Evolutionary conservation across 2,113 vertebrate genomes (phyloP).

Genomic region (Eulemur rufifrons): DNA sequence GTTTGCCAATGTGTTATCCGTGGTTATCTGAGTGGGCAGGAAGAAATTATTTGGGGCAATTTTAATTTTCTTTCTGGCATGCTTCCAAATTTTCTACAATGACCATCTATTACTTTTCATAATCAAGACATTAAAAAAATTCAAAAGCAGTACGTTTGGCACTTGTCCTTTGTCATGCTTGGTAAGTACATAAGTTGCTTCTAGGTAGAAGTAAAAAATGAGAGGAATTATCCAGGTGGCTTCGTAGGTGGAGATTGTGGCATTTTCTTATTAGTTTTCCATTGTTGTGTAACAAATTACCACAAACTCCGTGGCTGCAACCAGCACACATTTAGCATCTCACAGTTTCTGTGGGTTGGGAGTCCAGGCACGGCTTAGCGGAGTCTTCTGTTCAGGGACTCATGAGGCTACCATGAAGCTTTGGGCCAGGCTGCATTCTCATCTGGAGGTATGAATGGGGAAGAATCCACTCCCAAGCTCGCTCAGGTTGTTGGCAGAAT

Average conservation of each 20-base stretch:
- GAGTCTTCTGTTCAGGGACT: background rate
- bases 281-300: background rate
- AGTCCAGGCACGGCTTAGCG: background rate
- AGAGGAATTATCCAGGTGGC: background rate
- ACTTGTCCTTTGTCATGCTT: background rate
- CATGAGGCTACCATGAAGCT: background rate
- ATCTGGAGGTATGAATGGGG: background rate
- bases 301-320: background rate
- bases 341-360: background rate
- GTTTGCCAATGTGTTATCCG: slow-evolving; percentile 61
- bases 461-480: background rate
- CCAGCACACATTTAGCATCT: background rate
- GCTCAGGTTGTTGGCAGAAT: background rate
- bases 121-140: slow-evolving; percentile 50
- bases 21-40: slow-evolving; percentile 44
- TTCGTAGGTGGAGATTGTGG: background rate
- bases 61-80: slow-evolving; percentile 64
- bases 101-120: slow-evolving; percentile 52
- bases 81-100: slow-evolving; percentile 52
- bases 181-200: slow-evolving; percentile 30
- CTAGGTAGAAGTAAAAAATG: background rate
- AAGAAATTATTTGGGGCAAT: slow-evolving; percentile 56
- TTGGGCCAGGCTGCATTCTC: background rate
- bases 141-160: background rate
- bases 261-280: background rate